Base-by-base conservation (phyloP, 2,113 vertebrate genomes). In the Oceanites oceanicus region DNA sequence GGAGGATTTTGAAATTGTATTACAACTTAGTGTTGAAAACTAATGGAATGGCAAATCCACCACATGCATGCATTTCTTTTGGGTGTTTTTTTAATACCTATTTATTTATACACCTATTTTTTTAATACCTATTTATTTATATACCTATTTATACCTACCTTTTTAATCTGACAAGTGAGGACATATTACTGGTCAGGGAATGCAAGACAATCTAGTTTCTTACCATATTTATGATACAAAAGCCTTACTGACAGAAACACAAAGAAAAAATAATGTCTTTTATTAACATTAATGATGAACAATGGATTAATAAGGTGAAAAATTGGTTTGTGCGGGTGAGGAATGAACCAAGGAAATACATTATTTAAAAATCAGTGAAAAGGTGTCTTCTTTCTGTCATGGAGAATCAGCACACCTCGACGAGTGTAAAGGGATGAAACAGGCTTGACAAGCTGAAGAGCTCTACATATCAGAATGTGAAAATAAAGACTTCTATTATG, bases 231-330 rank as follows among this genome's bases (percentile, higher is more conserved):
- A 30, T 29, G 14, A n/a, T 13, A 44, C 6, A 36, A 47, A 83
- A 86, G 3, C 5, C 10, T 50, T 38, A 38, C 6, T 44, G 11
- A n/a, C 11, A 75, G 7, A 70, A 14, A 74, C 0, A 1, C 2
- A 26, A 81, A 34, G 6, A 20, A 61, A 44, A 50, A 34, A 21
- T 3, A 59, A 61, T 20, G 9, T 13, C 45, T 79, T 87, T 77
- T 34, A 63, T 49, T 86, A 27, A 63, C 3, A 53, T 32, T 53
- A 71, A 27, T 53, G 23, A 52, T 19, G 6, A 6, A 27, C 26
- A 72, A 40, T 50, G 7, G 34, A 71, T 67, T 67, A 63, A 32
- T 49, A 72, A 36, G 44, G 6, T 7, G 1, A 7, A 22, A 81
- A 44, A 29, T 5, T 19, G 1, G 2, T 38, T 59, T 52, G 9